A percentile compares a stretch with the other conserved stretches of the same genome.
These are phyloP conservation scores for Melitaea cinxia DNA, from an alignment of 1,140 invertebrate genomes.

Conservation along the genomic window DNA sequence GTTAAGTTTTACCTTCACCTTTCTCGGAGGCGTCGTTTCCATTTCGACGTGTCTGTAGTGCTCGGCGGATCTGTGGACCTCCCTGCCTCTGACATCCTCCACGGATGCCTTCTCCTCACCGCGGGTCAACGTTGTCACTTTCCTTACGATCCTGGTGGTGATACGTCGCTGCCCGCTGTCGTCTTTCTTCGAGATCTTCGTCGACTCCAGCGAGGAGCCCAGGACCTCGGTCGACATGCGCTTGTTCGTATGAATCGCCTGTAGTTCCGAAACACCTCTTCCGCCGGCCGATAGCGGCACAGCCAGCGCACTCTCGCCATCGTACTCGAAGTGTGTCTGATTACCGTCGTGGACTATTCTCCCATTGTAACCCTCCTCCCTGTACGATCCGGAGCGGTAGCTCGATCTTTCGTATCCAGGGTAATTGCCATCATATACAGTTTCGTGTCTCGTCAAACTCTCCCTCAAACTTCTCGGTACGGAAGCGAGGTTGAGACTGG, in stretches of 20 bases:
- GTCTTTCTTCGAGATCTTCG: conserved; percentile 88
- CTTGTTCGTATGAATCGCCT: conserved; percentile 91
- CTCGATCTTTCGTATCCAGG: conserved; percentile 70
- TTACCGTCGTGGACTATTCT: conserved; percentile 78
- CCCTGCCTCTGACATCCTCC: conserved; percentile 85
- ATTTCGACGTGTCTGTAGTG: conserved; percentile 77
- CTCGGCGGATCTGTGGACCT: conserved; percentile 78
- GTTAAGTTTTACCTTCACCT: conserved; percentile 82
- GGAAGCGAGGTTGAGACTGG: conserved; percentile 79
- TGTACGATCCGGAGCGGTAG: conserved; percentile 68
- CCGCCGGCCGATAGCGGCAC: conserved; percentile 69
- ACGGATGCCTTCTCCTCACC: conserved; percentile 90
- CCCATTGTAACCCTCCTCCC: conserved; percentile 74
- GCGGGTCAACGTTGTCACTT: conserved; percentile 93
- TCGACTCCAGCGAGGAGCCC: conserved; percentile 91
- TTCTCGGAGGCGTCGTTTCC: conserved; percentile 80
- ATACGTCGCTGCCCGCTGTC: conserved; percentile 89
- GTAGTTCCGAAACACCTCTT: conserved; percentile 82
- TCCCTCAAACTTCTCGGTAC: conserved; percentile 77
- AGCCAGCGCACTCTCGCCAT: conserved; percentile 70
- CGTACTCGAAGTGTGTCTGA: conserved; percentile 80
- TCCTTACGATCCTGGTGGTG: conserved; percentile 93
- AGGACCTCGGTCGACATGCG: conserved; percentile 91
- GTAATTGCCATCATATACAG: conserved; percentile 78
- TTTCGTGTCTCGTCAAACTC: conserved; percentile 70